Evolutionary conservation across 2,113 vertebrate species (phyloP), one percentile per base, ranked within the genome.

Genomic region (Lophochroa leadbeateri): DNA sequence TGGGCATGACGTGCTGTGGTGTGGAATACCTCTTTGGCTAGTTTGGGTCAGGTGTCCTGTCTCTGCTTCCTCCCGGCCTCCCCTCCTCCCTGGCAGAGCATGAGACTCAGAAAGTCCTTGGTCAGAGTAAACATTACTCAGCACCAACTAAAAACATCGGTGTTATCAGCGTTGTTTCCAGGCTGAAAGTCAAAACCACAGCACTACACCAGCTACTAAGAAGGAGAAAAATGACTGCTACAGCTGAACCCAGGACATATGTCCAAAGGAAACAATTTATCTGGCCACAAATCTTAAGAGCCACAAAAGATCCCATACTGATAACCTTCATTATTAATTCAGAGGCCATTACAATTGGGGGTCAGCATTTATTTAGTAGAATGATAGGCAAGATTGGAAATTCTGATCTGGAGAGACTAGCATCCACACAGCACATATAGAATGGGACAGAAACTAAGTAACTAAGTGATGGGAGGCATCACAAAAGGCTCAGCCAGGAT

Each of bases 341-440:
- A 96, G 53, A 91, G 19, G 8, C 29, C 17, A 17, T 64, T 63
- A 75, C 44, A 75, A 87, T 8, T 41, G 39, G 14, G 14, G 16
- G 6, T 91, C 77, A 72, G 50, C 57, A 28, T 17, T 92, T 77
- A 63, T 53, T 88, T 81, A 74, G 49, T 49, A 43, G 49, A 77
- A 72, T 52, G 17, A 74, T 7, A 70, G 43, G n/a, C 7, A 75
- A 74, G 31, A 88, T 1, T 46, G 17, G 50, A 80, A 94, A 88
- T 70, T 72, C n/a, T 74, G 31, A 69, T 52, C 41, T 65, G 69
- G 28, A 92, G n/a, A 79, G 18, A 47, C 18, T 18, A 1, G 47
- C 0, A 0, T 58, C 65, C 71, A 37, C 44, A 70, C 0, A 1
- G 8, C 20, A 74, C 1, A 2, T 6, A 16, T 1, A 33, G 29